A percentile compares a stretch with the other conserved stretches of the same genome.
Evolutionary conservation across 1,140 invertebrate species (phyloP).

Genomic region (Drosophila jambulina): DNA sequence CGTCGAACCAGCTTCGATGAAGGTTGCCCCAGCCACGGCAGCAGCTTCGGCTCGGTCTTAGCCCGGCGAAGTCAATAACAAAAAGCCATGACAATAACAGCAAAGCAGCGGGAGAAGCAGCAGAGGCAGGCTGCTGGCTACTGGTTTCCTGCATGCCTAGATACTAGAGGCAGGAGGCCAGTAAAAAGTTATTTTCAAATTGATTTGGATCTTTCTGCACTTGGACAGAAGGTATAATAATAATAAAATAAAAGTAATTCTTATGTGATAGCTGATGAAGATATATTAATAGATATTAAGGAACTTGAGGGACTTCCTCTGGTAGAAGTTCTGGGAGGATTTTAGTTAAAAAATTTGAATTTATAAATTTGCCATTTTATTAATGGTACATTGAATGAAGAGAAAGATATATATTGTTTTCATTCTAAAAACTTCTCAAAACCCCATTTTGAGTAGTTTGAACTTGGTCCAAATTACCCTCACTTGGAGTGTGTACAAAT

Average conservation of each 20-base stretch:
- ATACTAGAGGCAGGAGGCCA: conserved; percentile 10
- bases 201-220: conserved; percentile 38
- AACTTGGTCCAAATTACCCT: neutral
- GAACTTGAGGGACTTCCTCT: conserved; percentile 1
- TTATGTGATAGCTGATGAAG: conserved; percentile 15
- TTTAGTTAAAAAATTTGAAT: neutral
- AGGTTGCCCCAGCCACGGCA: conserved; percentile 16
- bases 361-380: neutral
- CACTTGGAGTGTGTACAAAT: neutral
- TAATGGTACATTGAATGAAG: neutral
- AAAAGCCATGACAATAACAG: conserved; percentile 70
- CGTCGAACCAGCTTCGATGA: conserved; percentile 56
- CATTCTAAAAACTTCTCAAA: neutral
- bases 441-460: neutral
- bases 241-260: conserved; percentile 40
- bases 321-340: neutral
- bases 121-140: conserved; percentile 40
- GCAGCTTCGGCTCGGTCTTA: conserved; percentile 28
- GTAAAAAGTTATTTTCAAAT: conserved; percentile 44
- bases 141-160: conserved; percentile 38
- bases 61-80: conserved; percentile 70
- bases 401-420: neutral
- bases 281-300: conserved; percentile 17
- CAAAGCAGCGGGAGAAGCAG: conserved; percentile 50
- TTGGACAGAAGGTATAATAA: conserved; percentile 21